Evolutionary conservation across 2,797 vertebrate genomes (phyloP), one percentile per base, ranked within the genome.

Genomic region (Rhinatrema bivittatum): DNA sequence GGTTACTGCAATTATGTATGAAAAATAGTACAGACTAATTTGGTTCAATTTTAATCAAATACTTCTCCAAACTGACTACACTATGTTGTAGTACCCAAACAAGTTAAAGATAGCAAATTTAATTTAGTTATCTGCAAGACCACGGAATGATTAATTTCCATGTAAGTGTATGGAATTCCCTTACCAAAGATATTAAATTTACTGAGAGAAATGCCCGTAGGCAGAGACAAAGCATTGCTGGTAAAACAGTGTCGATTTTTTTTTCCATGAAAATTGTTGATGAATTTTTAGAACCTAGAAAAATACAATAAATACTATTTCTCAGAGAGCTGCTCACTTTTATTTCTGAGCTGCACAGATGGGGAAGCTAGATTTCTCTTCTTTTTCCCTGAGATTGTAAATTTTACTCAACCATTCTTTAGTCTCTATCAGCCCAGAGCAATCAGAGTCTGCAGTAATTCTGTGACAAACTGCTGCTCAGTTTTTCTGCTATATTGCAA

Each of bases 11-110:
- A 19, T 44, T n/a, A n/a, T n/a, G n/a, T n/a, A n/a, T n/a, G n/a
- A n/a, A 39, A 32, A 49, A 34, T 36, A 12, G 20, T 43, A 0
- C 19, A 30, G 25, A n/a, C 14, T 58, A 50, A 53, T 41, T 25
- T 14, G 28, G 3, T 4, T 44, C 14, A 18, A 36, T 42, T 46
- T 42, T 40, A 57, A 34, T 38, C 25, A 24, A 45, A 36, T 10
- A 34, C 23, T 45, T 36, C 32, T 40, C 21, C 16, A 27, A 21
- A 43, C 56, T 46, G 29, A 52, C 36, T 10, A 52, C 29, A 58
- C 40, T 51, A 17, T 4, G 0, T 1, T 25, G 21, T 32, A 12
- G 35, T 46, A n/a, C 6, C 30, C 3, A 17, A 16, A 24, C 2
- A 47, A 38, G 27, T 33, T 49, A n/a, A 28, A 25, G 44, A 7